Evolutionary conservation across 2,888 invertebrate species (phyloP).

Genomic region (Helleia helle): DNA sequence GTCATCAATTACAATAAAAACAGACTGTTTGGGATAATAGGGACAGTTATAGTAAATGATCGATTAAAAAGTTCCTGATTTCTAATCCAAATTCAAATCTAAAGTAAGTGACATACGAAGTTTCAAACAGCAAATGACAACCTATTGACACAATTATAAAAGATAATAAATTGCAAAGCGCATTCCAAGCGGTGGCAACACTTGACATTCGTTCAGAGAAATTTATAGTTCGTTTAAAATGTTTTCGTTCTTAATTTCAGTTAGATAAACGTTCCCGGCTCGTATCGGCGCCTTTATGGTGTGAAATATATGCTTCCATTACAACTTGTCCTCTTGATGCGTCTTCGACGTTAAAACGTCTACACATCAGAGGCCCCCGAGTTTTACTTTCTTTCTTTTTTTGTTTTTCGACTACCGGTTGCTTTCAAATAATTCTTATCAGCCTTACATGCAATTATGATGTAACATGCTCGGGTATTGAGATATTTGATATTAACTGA

Average conservation of each 20-base stretch:
- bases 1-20: too few species aligned
- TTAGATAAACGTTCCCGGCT: constrained; percentile 51
- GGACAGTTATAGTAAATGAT: too few species aligned
- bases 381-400: too few species aligned
- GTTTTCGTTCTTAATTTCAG: constrained; percentile 65
- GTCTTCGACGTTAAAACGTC: constrained; percentile 10
- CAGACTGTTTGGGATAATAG: too few species aligned
- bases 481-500: too few species aligned
- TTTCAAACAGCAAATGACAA: too few species aligned
- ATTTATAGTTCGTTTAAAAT: constrained; percentile 60
- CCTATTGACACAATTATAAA: too few species aligned
- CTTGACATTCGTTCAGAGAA: constrained; percentile 43
- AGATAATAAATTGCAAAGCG: background rate
- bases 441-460: constrained; percentile 2
- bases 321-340: constrained; percentile 21
- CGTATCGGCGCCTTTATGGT: constrained; percentile 55
- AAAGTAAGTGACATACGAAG: too few species aligned
- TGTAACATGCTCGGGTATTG: too few species aligned
- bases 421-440: constrained; percentile 20
- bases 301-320: constrained; percentile 56
- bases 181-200: constrained; percentile 36
- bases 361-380: background rate
- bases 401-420: constrained; percentile 12
- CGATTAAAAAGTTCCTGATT: too few species aligned
- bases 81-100: too few species aligned